These are phyloP conservation scores for Leucopsar rothschildi DNA, from an alignment of 2,113 vertebrate species.

Conservation along the genomic window DNA sequence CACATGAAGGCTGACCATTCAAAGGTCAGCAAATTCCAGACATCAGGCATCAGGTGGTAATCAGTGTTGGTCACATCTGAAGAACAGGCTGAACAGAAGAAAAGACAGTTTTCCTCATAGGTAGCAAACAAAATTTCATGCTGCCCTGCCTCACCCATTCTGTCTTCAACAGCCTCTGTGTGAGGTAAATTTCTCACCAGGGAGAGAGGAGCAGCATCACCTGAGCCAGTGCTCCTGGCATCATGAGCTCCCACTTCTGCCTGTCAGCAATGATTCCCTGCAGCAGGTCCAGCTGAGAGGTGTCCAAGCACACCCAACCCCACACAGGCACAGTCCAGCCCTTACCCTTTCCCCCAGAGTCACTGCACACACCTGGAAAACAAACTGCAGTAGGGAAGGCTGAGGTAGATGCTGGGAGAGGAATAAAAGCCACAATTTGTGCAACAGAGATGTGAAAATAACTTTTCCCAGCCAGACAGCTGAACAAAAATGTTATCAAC, in stretches of 20 bases:
- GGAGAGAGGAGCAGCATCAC: neutral
- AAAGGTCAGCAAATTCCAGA: neutral
- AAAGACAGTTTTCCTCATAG: neutral
- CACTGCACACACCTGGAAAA: neutral
- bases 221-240: neutral
- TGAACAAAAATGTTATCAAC: neutral
- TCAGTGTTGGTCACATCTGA: rapidly evolving
- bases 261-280: neutral
- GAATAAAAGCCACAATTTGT: neutral
- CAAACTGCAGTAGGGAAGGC: neutral
- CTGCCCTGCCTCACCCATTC: neutral
- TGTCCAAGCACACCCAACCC: neutral
- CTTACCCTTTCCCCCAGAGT: neutral
- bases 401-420: neutral
- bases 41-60: neutral
- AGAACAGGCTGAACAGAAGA: neutral
- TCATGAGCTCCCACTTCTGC: neutral
- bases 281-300: neutral
- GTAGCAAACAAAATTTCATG: neutral
- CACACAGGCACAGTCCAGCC: neutral
- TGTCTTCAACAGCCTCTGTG: neutral
- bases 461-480: neutral
- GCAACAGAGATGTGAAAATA: neutral
- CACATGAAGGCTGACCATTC: neutral
- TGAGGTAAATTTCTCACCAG: neutral